Evolutionary conservation across 2,113 vertebrate genomes (phyloP).

Genomic region (Calyptommatus sinebrachiatus): DNA sequence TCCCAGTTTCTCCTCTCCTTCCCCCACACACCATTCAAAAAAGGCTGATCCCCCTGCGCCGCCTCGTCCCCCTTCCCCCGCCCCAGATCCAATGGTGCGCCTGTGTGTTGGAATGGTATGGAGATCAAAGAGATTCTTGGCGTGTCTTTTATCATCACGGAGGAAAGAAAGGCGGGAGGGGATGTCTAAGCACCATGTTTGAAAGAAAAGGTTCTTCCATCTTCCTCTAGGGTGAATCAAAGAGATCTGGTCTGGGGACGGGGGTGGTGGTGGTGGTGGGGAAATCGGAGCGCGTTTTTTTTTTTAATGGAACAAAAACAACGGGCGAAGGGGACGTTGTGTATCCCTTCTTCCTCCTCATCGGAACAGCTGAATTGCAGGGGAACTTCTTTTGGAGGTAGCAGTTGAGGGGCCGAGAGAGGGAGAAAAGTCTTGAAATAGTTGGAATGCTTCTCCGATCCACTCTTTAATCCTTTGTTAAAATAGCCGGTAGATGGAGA

Average conservation of each 20-base stretch:
- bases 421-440: conserved; percentile 56
- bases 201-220: background rate
- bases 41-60: conserved; percentile 2
- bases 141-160: conserved; percentile 49
- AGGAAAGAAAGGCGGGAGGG: background rate
- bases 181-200: background rate
- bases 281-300: too few relatives aligned
- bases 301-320: too few relatives aligned
- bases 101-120: conserved; percentile 18
- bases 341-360: conserved; percentile 39
- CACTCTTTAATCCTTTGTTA: conserved; percentile 62
- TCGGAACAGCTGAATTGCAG: conserved; percentile 58
- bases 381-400: conserved; percentile 37
- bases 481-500: conserved; percentile 52
- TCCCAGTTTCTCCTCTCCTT: conserved; percentile 4
- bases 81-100: conserved; percentile 24
- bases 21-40: too few relatives aligned
- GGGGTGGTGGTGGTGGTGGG: too few relatives aligned
- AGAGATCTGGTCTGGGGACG: background rate
- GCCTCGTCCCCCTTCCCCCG: background rate
- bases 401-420: conserved; percentile 1
- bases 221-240: conserved; percentile 27
- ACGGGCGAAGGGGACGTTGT: too few relatives aligned
- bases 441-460: conserved; percentile 62
- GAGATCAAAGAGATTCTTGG: conserved; percentile 51